Base-by-base conservation (phyloP, 2,113 vertebrate species). In the Nibea albiflora region DNA sequence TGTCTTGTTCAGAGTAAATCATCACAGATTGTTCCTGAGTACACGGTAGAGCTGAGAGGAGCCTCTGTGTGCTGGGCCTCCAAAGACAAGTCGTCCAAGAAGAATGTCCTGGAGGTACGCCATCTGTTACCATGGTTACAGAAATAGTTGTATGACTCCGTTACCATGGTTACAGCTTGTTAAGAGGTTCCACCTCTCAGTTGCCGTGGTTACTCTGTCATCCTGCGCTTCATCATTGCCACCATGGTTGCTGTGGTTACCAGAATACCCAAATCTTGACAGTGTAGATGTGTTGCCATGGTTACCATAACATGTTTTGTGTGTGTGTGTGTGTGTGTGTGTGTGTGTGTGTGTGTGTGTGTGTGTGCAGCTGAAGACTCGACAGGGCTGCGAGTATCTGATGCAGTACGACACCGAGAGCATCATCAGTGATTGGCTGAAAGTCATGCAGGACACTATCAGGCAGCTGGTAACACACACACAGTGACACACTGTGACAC, bases 31-130 rank as follows among this genome's bases (percentile, higher is more conserved):
- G 93, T 95, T 11, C 96, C 98, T 0, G 97, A 99, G 63, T 96
- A 95, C 92, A 98, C 96, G 0, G 95, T 97, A 62, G 95, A 97
- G 0, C 94, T 99, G 69, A 94, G 85, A 1, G 97, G 97, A 22
- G 96, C 96, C 2, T 83, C 88, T 0, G 84, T 98, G 0, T 0
- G 62, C 56, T 96, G 97, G 97, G 97, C 97, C 0, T 0, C 92
- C 79, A 97, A 94, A 85, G 97, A 98, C 78, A 99, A 98, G 65
- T 98, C 97, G 16, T 99, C 98, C 92, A 99, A 97, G 93, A 99
- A 97, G 89, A 95, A 98, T 0, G 97, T 99, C 24, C 84, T 99
- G 2, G 97, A 99, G 96, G 97, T 98, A 84, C 1, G 2, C 11
- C 9, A 1, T 7, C 90, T 84, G 49, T 79, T 50, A 4, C 49